Conservation (phyloP, 1,140 invertebrate species). For the Lasioglossum albipes region DNA sequence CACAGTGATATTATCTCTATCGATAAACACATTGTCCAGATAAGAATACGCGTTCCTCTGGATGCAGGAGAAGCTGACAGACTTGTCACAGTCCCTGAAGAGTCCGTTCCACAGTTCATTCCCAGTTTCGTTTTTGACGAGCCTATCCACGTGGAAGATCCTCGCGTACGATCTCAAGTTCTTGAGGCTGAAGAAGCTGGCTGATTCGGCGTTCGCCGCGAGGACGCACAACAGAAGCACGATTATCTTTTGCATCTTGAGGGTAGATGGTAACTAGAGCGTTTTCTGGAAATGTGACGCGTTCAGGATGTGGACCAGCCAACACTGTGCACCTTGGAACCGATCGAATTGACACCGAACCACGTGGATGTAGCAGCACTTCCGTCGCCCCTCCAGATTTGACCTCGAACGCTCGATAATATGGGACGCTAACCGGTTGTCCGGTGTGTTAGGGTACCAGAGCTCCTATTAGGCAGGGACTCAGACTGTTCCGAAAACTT, state of each 20-base stretch:
- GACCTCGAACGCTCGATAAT: conserved; percentile 12
- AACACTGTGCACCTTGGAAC: background rate
- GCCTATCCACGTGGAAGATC: conserved; percentile 59
- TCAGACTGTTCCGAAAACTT: conserved; percentile 13
- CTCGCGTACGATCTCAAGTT: conserved; percentile 66
- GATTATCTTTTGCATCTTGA: conserved; percentile 64
- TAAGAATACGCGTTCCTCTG: conserved; percentile 88
- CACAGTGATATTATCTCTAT: conserved; percentile 84
- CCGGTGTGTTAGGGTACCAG: background rate
- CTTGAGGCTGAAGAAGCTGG: conserved; percentile 65
- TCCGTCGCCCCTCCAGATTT: conserved; percentile 14
- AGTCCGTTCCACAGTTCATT: conserved; percentile 87
- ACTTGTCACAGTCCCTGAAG: conserved; percentile 84
- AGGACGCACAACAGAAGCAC: conserved; percentile 57
- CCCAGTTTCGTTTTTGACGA: conserved; percentile 77
- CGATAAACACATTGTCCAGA: conserved; percentile 83
- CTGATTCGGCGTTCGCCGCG: conserved; percentile 37
- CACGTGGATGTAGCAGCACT: conserved; percentile 41
- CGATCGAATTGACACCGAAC: conserved; percentile 36
- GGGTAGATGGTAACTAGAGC: background rate
- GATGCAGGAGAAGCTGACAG: conserved; percentile 86
- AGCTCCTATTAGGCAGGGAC: too few species aligned
- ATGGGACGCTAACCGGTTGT: background rate
- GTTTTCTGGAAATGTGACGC: background rate
- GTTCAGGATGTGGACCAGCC: conserved; percentile 22